phyloP scores from a whole-genome alignment of 2,113 vertebrate genomes.

The Sinosuthora webbiana region DNA sequence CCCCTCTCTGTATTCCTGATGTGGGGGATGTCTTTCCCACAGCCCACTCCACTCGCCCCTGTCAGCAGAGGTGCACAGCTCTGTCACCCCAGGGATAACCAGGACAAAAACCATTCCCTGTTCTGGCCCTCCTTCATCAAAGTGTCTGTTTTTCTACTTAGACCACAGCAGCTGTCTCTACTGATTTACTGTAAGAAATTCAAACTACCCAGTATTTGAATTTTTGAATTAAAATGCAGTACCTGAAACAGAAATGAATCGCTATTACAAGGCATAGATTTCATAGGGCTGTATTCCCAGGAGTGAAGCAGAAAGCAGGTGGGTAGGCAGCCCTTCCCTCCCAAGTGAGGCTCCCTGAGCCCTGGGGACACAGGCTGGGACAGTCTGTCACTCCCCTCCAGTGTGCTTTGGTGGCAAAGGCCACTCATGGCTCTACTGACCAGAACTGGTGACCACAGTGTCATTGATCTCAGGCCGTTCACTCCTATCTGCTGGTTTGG shows the following conservation, averaged over 20 bases:
- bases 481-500: accelerated
- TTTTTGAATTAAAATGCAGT: neutral
- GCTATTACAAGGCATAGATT: neutral
- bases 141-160: neutral
- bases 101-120: neutral
- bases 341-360: neutral
- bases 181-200: neutral
- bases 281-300: neutral
- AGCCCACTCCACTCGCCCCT: neutral
- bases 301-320: neutral
- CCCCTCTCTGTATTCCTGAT: neutral
- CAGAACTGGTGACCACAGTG: accelerated
- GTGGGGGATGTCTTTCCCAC: neutral
- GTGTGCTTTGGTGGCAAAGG: neutral
- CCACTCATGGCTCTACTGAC: accelerated
- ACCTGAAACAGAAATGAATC: neutral
- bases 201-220: neutral
- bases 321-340: neutral
- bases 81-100: neutral
- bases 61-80: neutral
- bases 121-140: neutral
- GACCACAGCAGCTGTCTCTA: neutral
- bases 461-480: neutral
- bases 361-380: neutral
- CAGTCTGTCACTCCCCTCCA: neutral